Base-by-base conservation (phyloP, 2,113 vertebrate species). In the Pantherophis guttatus region DNA sequence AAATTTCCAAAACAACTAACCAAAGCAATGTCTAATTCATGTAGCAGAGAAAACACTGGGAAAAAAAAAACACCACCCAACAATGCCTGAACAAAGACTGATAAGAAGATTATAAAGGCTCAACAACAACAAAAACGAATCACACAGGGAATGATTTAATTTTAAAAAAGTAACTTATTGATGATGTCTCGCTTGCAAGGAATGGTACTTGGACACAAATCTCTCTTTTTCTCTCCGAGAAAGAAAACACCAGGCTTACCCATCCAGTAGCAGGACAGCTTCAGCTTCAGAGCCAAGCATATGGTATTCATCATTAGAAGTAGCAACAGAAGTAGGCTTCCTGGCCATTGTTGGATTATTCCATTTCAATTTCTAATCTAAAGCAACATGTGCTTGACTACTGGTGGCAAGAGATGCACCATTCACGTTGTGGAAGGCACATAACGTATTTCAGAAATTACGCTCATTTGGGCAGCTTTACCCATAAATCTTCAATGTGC, bases 251-350 rank as follows among this genome's bases (percentile, higher is more conserved):
- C 92, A 91, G 87, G 93, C 96, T 95, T 93, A 75, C 90, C 95
- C 88, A 52, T 44, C 93, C 94, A 88, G 93, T 5, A 95, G 93
- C 11, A 96, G 91, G 0, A 17, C 58, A 96, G 93, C 92, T 94
- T 92, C 94, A 93, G 91, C 96, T 96, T 94, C 65, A 90, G 93
- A 96, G 95, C 95, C 95, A 96, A 97, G 97, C 97, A 97, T 97
- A 97, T 98, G 97, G 97, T 96, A 96, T 97, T 97, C 97, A 98
- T 98, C 97, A 97, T 97, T 97, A 97, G 95, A 97, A 96, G 97
- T 93, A 97, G 95, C 96, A 95, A 87, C 95, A 96, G 93, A 94
- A 97, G 97, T 95, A 90, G 96, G 96, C 96, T 96, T 94, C 96
- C 0, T 94, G 95, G 93, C 94, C 0, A 48, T 95, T 97, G 95